Conservation (phyloP, 2,113 vertebrate genomes). For the Centropus unirufus region DNA sequence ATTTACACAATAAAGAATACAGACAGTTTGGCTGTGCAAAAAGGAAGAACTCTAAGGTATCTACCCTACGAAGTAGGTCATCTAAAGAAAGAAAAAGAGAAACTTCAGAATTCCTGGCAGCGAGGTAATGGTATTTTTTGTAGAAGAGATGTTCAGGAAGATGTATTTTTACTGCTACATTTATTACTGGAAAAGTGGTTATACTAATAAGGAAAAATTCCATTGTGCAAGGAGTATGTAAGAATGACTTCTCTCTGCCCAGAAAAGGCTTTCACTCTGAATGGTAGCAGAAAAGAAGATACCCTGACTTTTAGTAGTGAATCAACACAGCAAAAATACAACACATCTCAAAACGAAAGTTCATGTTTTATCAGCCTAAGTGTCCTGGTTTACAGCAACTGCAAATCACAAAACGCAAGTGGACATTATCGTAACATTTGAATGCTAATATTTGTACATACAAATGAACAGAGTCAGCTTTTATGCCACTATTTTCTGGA, state of each 20-base stretch:
- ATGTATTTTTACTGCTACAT: constrained; percentile 6
- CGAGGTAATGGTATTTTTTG: not conserved
- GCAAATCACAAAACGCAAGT: not conserved
- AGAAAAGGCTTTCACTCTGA: not conserved
- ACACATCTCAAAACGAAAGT: not conserved
- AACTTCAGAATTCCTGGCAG: not conserved
- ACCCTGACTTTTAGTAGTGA: not conserved
- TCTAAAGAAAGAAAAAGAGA: not conserved
- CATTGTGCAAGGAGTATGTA: not conserved
- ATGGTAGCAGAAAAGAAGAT: not conserved
- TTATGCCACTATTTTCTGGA: not conserved
- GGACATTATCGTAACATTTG: not conserved
- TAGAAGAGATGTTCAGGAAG: not conserved
- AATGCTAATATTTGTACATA: not conserved
- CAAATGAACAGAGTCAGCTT: not conserved
- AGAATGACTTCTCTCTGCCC: not conserved
- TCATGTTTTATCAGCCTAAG: not conserved
- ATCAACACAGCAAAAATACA: not conserved
- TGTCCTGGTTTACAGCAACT: not conserved
- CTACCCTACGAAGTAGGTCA: not conserved
- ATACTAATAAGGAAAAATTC: not conserved
- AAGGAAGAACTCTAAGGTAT: not conserved
- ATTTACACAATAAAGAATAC: not conserved
- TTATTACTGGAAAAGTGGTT: not conserved
- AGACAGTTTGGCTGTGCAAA: not conserved